A percentile compares a stretch with the other conserved stretches of the same genome.
These are phyloP conservation scores for Drosophila mettleri DNA, from an alignment of 2,888 invertebrate genomes.

Conservation along the genomic window DNA sequence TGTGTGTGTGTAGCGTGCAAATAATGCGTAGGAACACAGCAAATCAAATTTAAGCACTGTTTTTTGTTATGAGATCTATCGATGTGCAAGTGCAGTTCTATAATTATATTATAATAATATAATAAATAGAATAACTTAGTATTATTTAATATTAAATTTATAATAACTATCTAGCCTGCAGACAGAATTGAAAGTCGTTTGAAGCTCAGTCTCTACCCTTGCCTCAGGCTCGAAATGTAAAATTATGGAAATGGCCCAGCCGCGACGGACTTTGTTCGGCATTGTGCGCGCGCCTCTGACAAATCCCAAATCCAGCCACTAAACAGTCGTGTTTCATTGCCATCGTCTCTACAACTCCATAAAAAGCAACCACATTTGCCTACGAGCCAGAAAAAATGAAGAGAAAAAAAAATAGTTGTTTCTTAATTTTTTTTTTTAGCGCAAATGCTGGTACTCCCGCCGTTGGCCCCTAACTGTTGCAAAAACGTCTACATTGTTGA, in stretches of 20 bases:
- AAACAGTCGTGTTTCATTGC: slow-evolving; percentile 70
- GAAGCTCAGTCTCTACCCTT: slow-evolving; percentile 7
- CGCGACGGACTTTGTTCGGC: slow-evolving; percentile 37
- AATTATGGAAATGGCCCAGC: slow-evolving; percentile 71
- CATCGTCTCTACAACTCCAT: slow-evolving; percentile 31
- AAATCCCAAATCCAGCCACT: slow-evolving; percentile 76
- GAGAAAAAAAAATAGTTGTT: slow-evolving; percentile 66
- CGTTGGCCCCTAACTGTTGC: slow-evolving; percentile 58
- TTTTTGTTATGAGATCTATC: neutral
- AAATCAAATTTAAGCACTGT: neutral
- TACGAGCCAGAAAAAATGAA: slow-evolving; percentile 51
- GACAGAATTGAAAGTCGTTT: neutral
- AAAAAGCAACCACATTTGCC: slow-evolving; percentile 44
- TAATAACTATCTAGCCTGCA: neutral
- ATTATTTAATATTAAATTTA: neutral
- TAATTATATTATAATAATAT: no score
- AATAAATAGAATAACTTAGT: neutral
- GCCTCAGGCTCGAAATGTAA: slow-evolving; percentile 53
- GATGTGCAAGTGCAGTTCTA: neutral
- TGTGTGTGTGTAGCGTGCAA: slow-evolving; percentile 3
- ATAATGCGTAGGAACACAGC: slow-evolving; percentile 31
- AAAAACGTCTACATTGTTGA: slow-evolving; percentile 83
- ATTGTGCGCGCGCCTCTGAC: slow-evolving; percentile 64
- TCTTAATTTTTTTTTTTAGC: slow-evolving; percentile 37
- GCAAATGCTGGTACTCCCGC: slow-evolving; percentile 16